Percentiles rank a stretch among this genome's conserved stretches.
Evolutionary conservation across 1,140 invertebrate species (phyloP).

Genomic region (honey bee (Apis mellifera)): Amel_HAv3.1 CM009939.2:12181001-12181500

Average conservation of each 20-base stretch:
- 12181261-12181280: conserved; percentile 43
- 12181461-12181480: conserved; percentile 5
- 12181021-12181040: no score
- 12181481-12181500: conserved; percentile 20
- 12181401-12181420: conserved; percentile 6
- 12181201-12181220: no score
- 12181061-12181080: no score
- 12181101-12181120: no score
- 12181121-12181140: no score
- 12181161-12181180: no score
- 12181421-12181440: conserved; percentile 11
- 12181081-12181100: no score
- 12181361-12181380: conserved; percentile 1
- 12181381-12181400: neutral
- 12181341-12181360: conserved; percentile 19
- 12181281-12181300: conserved; percentile 9
- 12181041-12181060: no score
- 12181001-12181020: no score
- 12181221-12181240: conserved; percentile 5
- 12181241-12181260: neutral
- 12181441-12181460: conserved; percentile 49
- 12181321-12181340: conserved; percentile 28
- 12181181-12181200: no score
- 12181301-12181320: conserved; percentile 19
- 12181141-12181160: no score